Percentiles rank a stretch among this genome's conserved stretches.
phyloP scores from a whole-genome alignment of 2,888 invertebrate genomes.

The Cloeon dipterum region DNA sequence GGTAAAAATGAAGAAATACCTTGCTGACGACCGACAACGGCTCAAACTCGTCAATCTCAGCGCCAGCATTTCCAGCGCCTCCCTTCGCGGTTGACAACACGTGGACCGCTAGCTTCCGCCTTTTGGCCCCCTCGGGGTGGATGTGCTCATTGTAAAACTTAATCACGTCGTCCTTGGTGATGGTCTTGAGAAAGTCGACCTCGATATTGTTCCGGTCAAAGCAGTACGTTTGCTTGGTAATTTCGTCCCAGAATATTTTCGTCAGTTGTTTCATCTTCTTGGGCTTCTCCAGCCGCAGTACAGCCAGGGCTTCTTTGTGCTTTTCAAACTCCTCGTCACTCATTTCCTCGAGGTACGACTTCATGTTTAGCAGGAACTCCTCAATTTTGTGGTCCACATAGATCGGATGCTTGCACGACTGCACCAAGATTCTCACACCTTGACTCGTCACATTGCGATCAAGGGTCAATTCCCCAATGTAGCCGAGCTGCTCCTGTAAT shows the following conservation, averaged over 20 bases:
- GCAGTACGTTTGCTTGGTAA: slow-evolving; percentile 64
- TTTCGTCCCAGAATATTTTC: slow-evolving; percentile 61
- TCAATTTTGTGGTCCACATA: slow-evolving; percentile 75
- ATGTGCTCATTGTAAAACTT: slow-evolving; percentile 48
- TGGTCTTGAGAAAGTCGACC: slow-evolving; percentile 51
- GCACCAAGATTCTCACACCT: slow-evolving; percentile 57
- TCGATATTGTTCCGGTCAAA: slow-evolving; percentile 74
- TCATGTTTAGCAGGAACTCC: slow-evolving; percentile 52
- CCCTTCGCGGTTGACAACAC: slow-evolving; percentile 45
- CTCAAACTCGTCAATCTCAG: too few relatives aligned
- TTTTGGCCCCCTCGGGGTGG: slow-evolving; percentile 12
- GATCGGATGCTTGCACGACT: slow-evolving; percentile 56
- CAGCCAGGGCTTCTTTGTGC: slow-evolving; percentile 61
- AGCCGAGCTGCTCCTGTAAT: slow-evolving; percentile 69
- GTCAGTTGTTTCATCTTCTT: slow-evolving; percentile 59
- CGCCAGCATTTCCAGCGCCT: slow-evolving; percentile 25
- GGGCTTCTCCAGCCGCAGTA: slow-evolving; percentile 69
- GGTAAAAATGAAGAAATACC: too few relatives aligned
- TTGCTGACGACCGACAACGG: too few relatives aligned
- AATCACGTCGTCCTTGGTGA: slow-evolving; percentile 58
- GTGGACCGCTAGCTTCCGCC: slow-evolving; percentile 55
- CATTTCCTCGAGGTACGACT: slow-evolving; percentile 42
- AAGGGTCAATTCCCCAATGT: slow-evolving; percentile 79
- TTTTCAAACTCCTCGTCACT: slow-evolving; percentile 53
- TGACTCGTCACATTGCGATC: slow-evolving; percentile 65